Base-by-base conservation (phyloP, 2,888 invertebrate species). In the Cerastis leucographa region DNA sequence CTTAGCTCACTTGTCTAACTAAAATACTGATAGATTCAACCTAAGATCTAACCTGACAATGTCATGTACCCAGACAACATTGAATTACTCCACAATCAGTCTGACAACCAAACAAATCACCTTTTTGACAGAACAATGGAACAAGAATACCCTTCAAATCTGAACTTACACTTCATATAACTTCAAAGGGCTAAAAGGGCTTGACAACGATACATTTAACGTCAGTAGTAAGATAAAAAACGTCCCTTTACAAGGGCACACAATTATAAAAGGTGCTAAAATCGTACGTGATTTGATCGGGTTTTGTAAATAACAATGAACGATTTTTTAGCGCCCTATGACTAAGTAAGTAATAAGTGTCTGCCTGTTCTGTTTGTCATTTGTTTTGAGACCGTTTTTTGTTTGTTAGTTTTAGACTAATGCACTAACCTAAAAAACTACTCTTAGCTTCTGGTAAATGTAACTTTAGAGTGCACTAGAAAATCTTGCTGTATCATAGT, bases 241-340 rank as follows among this genome's bases (percentile, higher is more conserved):
- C 76, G 49, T 71, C 78, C 86, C 76, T 76, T 51, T 56, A 61
- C 68, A 78, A 78, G 80, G 69, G 71, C 72, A 78, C 46, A 25
- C 7, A 44, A 42, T 65, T 68, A 64, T 64, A 78, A 78, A 86
- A 73, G 35, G 79, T 80, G 73, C 64, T 66, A 62, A 71, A 71
- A 74, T 76, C 70, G 81, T 81, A 83, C 82, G 78, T 84, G 88
- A 78, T 82, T 77, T 71, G 71, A 83, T 77, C 76, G 61, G 56
- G 49, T 62, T 72, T 75, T 46, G 46, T 75, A 51, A 68, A 61
- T 74, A 80, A 88, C 83, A 87, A 86, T 77, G 79, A 78, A 65
- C 67, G 19, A 17, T 66, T 84, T 86, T 74, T 76, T 77, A 66
- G 75, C 62, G 77, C 71, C 72, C 54, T 46, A 61, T 9, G 12